Conservation (phyloP, 2,113 vertebrate genomes). For the Labeo rohita region DNA sequence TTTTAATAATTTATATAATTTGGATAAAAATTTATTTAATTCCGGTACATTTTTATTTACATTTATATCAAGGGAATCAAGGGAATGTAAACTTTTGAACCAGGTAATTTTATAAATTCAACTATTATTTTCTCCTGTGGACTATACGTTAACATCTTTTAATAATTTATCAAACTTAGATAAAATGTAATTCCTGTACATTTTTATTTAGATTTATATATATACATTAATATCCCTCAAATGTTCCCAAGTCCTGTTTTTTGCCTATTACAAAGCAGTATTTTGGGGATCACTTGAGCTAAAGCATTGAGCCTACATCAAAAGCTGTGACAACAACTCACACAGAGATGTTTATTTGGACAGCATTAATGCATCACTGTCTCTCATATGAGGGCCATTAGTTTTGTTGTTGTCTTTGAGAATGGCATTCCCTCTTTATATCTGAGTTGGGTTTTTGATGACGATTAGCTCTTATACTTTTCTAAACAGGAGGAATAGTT, state of each 20-base stretch:
- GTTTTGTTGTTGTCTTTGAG: constrained; percentile 14
- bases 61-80: too few relatives aligned
- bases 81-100: too few relatives aligned
- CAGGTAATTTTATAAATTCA: too few relatives aligned
- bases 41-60: too few relatives aligned
- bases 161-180: too few relatives aligned
- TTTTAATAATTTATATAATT: too few relatives aligned
- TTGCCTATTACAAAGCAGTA: not conserved
- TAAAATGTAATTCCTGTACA: too few relatives aligned
- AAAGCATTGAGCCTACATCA: constrained; percentile 10
- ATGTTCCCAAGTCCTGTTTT: not conserved
- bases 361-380: constrained; percentile 28
- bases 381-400: constrained; percentile 33
- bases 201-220: not conserved
- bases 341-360: constrained; percentile 49
- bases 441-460: not conserved
- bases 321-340: not conserved
- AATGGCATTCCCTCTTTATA: not conserved
- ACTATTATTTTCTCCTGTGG: too few relatives aligned
- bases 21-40: too few relatives aligned
- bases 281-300: not conserved
- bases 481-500: not conserved
- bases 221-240: too few relatives aligned
- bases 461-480: not conserved
- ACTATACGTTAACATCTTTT: too few relatives aligned